phyloP scores from a whole-genome alignment of 2,888 invertebrate species.

The Diachrysia chrysitis region DNA sequence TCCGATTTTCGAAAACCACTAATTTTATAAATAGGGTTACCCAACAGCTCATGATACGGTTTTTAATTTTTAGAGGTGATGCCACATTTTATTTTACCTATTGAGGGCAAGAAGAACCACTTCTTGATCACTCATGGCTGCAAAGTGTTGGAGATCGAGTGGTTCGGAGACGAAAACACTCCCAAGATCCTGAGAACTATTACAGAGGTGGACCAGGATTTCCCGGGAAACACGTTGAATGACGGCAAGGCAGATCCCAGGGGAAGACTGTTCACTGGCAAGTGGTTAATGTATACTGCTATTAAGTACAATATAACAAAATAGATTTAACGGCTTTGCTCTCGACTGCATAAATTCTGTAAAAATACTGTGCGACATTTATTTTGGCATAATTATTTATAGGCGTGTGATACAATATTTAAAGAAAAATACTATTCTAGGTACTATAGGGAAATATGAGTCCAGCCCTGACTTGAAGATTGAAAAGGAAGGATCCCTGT shows the following conservation, averaged over 20 bases:
- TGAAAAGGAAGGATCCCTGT: not conserved
- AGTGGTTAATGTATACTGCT: slow-evolving; percentile 29
- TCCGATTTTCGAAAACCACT: too few relatives aligned
- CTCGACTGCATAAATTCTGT: too few relatives aligned
- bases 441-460: not conserved
- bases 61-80: slow-evolving; percentile 73
- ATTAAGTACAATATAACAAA: slow-evolving; percentile 35
- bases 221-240: slow-evolving; percentile 91
- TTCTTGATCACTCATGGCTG: slow-evolving; percentile 91
- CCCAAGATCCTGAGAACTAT: slow-evolving; percentile 75
- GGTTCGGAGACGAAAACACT: slow-evolving; percentile 89
- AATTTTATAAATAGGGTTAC: not conserved
- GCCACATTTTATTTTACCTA: slow-evolving; percentile 90
- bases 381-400: too few relatives aligned
- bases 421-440: slow-evolving; percentile 64
- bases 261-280: slow-evolving; percentile 93
- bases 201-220: slow-evolving; percentile 89
- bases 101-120: slow-evolving; percentile 89
- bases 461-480: not conserved
- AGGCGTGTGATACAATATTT: too few relatives aligned
- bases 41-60: too few relatives aligned
- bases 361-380: too few relatives aligned
- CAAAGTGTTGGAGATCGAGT: slow-evolving; percentile 89
- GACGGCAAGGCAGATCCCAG: slow-evolving; percentile 94
- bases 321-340: not conserved